Conservation (phyloP, 2,113 vertebrate genomes). For the Herpailurus yagouaroundi region DNA sequence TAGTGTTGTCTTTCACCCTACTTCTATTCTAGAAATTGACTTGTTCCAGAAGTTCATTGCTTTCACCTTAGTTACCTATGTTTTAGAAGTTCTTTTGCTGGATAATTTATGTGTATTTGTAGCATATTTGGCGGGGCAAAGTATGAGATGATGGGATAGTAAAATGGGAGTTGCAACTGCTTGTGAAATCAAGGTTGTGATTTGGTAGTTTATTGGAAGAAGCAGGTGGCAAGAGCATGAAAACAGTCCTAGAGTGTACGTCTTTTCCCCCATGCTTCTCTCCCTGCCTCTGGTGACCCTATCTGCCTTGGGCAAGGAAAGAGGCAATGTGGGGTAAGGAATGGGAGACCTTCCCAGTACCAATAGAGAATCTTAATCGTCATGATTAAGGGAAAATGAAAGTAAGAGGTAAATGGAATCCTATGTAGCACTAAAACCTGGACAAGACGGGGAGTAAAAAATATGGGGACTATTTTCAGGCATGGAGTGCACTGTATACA, state of each 20-base stretch:
- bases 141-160: neutral
- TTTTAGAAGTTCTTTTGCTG: neutral
- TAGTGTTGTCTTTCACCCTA: neutral
- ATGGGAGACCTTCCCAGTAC: neutral
- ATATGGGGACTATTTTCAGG: neutral
- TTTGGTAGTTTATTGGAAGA: neutral
- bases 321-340: neutral
- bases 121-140: neutral
- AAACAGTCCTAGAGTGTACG: neutral
- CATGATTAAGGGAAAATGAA: neutral
- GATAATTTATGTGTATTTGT: neutral
- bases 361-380: neutral
- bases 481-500: neutral
- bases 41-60: neutral
- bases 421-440: neutral
- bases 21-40: neutral
- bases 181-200: neutral
- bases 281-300: neutral
- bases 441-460: neutral
- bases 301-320: neutral
- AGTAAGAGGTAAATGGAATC: neutral
- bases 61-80: neutral
- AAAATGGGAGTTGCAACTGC: neutral
- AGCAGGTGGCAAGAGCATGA: neutral
- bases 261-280: neutral